Evolutionary conservation across 2,888 invertebrate species (phyloP), one percentile per base, ranked within the genome.

Genomic region (Crepidodera aurea): DNA sequence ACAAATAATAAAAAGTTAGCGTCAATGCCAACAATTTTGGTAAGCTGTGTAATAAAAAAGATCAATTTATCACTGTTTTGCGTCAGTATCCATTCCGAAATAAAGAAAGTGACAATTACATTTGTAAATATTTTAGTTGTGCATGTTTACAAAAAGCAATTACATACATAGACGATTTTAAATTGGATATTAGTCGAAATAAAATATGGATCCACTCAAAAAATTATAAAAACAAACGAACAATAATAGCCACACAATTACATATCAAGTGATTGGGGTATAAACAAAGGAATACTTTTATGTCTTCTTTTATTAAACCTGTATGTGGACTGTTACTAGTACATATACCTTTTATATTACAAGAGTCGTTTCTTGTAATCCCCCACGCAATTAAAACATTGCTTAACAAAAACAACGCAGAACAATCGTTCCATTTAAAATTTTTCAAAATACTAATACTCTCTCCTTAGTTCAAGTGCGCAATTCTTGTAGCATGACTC

Each of bases 371-470:
- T 51, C 25, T 51, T 50, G 50, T 50, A 32, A 32, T 18, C 32
- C 16, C 48, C 32, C 50, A 50, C 50, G 50, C 32, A 32, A 32
- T 29, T 25, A 15, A 32, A 32, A 29, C 32, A 32, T 50, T 50
- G 32, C 32, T 32, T 25, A 50, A 50, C 32, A n/a, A 3, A 13
- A 32, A 50, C 32, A 50, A 32, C 7, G 16, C 32, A 7, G 13
- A 34, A 34, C 34, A 34, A 34, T 34, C 25, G 50, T 50, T 50
- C 32, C 16, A 50, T 32, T 50, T 16, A 29, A 32, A 13, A 7
- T 22, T 18, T 22, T 8, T 46, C 19, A 12, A 46, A 25, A n/a
- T n/a, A 50, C 10, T n/a, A 32, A 32, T 12, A 27, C 27, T 15
- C 48, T 48, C 13, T 50, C 16, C 7, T 32, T 29, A 16, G 16